Evolutionary conservation across 2,888 invertebrate genomes (phyloP), one percentile per base, ranked within the genome.

Genomic region (Leptinotarsa tumamoca): DNA sequence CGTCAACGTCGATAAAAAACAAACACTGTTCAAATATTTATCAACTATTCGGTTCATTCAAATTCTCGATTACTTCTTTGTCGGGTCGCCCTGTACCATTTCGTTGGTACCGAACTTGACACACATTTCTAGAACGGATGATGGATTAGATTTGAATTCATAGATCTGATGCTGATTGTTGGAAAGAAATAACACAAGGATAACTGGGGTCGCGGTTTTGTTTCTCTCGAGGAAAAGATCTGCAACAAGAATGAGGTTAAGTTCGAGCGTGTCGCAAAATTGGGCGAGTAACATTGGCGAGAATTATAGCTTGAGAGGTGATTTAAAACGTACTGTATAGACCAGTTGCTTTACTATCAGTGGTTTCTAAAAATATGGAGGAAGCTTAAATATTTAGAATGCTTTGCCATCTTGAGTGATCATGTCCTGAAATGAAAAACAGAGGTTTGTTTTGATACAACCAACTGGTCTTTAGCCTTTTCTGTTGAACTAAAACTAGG

Each of bases 31-130:
- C 23, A 14, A 21, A 17, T 63, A 43, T 63, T 63, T n/a, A 63
- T 17, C 17, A 4, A 14, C n/a, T 17, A 33, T 63, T 33, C n/a
- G n/a, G 5, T 43, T 17, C 43, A 33, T 33, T 33, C 43, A n/a
- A 15, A 33, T 63, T 63, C 27, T 4, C n/a, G 52, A n/a, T 33
- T 4, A 2, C n/a, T 63, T 33, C 18, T 63, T 63, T 63, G 63
- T 13, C 10, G 43, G 63, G 5, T 33, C 63, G n/a, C 63, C 63
- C 63, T n/a, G 63, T 63, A 33, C 63, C 18, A 33, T 43, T 43
- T 63, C 7, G n/a, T 61, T 27, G 15, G n/a, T 43, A 33, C n/a
- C 43, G 63, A 63, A 63, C 63, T 63, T 63, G 63, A 63, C 63
- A 63, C 14, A 63, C 63, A 33, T 63, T 43, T 63, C 7, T 33